Conservation (phyloP, 92 coral and sea anemone genomes). For the Blastomussa wellsi region DNA sequence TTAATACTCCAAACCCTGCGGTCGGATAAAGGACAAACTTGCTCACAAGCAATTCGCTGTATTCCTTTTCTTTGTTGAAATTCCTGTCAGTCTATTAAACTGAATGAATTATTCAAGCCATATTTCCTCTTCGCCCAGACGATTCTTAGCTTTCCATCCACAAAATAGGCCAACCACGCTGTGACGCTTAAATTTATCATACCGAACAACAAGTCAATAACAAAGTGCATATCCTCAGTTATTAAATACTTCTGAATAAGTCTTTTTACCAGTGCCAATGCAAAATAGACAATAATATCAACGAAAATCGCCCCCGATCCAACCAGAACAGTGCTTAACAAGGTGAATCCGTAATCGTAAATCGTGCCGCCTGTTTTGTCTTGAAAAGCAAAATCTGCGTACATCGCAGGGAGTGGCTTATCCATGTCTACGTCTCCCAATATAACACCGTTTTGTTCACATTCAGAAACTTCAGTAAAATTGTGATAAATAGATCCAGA, state of each 20-base stretch:
- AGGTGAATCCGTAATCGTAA: slow-evolving; percentile 58
- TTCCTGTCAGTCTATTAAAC: slow-evolving; percentile 10
- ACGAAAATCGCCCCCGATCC: slow-evolving; percentile 62
- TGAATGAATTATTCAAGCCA: slow-evolving; percentile 43
- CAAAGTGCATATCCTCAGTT: slow-evolving; percentile 59
- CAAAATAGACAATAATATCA: slow-evolving; percentile 49
- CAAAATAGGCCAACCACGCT: slow-evolving; percentile 49
- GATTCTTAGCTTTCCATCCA: slow-evolving; percentile 54
- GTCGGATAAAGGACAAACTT: background rate
- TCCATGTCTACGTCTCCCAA: slow-evolving; percentile 22
- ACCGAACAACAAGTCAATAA: slow-evolving; percentile 55
- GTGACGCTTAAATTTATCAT: slow-evolving; percentile 49
- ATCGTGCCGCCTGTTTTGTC: slow-evolving; percentile 21
- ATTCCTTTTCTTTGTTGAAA: background rate
- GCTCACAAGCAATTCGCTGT: background rate
- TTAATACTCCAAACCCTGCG: background rate
- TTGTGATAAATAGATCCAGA: background rate
- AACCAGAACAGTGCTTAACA: slow-evolving; percentile 46
- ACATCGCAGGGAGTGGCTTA: slow-evolving; percentile 19
- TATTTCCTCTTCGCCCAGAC: slow-evolving; percentile 49
- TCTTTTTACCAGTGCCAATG: slow-evolving; percentile 20
- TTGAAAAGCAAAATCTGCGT: slow-evolving; percentile 9
- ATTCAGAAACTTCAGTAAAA: background rate
- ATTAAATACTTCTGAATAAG: slow-evolving; percentile 36
- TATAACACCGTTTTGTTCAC: background rate